A percentile compares a stretch with the other conserved stretches of the same genome.
Evolutionary conservation across 92 coral and sea anemone genomes (phyloP).

Genomic region (Heteractis magnifica): DNA sequence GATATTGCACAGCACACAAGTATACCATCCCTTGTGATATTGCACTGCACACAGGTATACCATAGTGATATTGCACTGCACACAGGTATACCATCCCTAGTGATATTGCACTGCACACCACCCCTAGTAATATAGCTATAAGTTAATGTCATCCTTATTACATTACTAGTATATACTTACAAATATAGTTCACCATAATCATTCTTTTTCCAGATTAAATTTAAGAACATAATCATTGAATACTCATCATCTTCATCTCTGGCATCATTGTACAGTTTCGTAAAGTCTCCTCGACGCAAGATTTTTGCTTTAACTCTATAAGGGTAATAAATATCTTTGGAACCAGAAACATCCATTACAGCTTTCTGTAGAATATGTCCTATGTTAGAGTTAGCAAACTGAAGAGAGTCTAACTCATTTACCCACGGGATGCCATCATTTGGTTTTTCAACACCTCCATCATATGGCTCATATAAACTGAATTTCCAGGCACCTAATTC

Average conservation of each 20-base stretch:
- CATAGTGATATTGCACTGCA: too few species aligned
- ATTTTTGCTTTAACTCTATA: slow-evolving; percentile 78
- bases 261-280: slow-evolving; percentile 73
- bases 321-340: slow-evolving; percentile 67
- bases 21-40: too few species aligned
- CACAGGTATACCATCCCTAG: too few species aligned
- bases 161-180: slow-evolving; percentile 52
- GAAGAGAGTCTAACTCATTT: slow-evolving; percentile 64
- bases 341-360: slow-evolving; percentile 70
- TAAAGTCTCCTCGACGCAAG: slow-evolving; percentile 84
- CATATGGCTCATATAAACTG: slow-evolving; percentile 73
- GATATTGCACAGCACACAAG: too few species aligned
- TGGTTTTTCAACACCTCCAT: slow-evolving; percentile 63
- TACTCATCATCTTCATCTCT: slow-evolving; percentile 68
- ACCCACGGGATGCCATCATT: slow-evolving; percentile 89
- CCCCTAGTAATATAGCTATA: not conserved
- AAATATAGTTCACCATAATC: slow-evolving; percentile 94
- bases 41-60: too few species aligned
- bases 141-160: not conserved
- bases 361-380: slow-evolving; percentile 76
- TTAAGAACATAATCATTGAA: slow-evolving; percentile 76
- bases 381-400: slow-evolving; percentile 59
- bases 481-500: slow-evolving; percentile 87
- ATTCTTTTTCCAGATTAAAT: slow-evolving; percentile 77
- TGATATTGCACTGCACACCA: not conserved